Evolutionary conservation across 2,113 vertebrate species (phyloP), one percentile per base, ranked within the genome.

Genomic region (Empidonax alnorum): DNA sequence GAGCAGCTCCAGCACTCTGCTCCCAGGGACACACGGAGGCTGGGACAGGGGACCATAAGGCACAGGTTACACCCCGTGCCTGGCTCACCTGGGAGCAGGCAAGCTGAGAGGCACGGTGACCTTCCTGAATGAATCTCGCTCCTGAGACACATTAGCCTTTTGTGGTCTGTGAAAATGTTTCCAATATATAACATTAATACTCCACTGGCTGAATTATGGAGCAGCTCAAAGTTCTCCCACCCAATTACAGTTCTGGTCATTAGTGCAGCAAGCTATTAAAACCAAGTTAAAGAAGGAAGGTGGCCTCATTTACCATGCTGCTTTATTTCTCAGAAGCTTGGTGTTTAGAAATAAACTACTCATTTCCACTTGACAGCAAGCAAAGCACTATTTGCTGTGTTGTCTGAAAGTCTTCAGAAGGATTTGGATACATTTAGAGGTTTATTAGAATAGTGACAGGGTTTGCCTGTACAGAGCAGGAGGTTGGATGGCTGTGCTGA

Each of bases 41-140:
- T 33, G 89, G 46, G 46, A 6, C n/a, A 15, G 49, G 16, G 78
- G 37, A 33, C 21, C 0, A 6, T 2, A 4, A 5, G 72, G 47
- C 14, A 17, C 42, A 7, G 77, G 35, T 14, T 0, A 4, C 5
- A 37, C 82, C 65, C 56, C 6, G 46, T 2, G 3, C 49, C 30
- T 10, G 58, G 17, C 81, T 72, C 0, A 33, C 44, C 76, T 21
- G 81, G 73, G 68, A 55, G 62, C 62, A 4, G 63, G 31, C 17
- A 6, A 24, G 25, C 35, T 0, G 1, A 37, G 46, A 19, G 2
- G 25, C 22, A 8, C 0, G 3, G 56, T 0, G 9, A 42, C 71
- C 74, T 74, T 82, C 39, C 56, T 16, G 63, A 44, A 35, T 1
- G 3, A 50, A 46, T 47, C 47, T 20, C 0, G 0, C 74, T 85